These are phyloP conservation scores for Pagrus major DNA, from an alignment of 2,113 vertebrate species.

Conservation along the genomic window DNA sequence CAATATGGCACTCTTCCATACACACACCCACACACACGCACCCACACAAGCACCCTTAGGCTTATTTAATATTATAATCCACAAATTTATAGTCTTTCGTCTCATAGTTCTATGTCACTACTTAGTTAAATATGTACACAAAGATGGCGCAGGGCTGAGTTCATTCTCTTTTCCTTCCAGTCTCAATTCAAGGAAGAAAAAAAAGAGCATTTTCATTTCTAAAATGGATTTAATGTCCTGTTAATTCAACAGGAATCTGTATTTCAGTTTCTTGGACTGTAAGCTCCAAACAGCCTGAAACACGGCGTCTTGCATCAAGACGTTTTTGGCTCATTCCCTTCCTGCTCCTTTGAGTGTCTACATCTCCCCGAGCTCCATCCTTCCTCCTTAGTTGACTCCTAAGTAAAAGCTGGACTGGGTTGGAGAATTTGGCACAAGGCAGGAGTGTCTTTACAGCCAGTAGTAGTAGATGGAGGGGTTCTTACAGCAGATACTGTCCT, in stretches of 20 bases:
- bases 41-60: constrained; percentile 5
- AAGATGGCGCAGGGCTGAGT: constrained; percentile 4
- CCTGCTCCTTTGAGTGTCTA: not conserved
- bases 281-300: constrained; percentile 20
- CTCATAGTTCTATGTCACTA: constrained; percentile 56
- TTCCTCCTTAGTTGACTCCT: not conserved
- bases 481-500: constrained; percentile 42
- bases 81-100: constrained; percentile 54
- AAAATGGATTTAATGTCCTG: constrained; percentile 1
- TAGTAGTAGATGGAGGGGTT: constrained; percentile 12
- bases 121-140: constrained; percentile 75
- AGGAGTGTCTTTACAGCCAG: constrained; percentile 24
- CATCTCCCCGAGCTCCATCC: not conserved
- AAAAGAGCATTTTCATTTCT: not conserved
- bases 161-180: constrained; percentile 5
- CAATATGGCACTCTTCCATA: constrained; percentile 46
- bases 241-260: constrained; percentile 6
- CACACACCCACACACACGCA: constrained; percentile 2
- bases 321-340: constrained; percentile 1
- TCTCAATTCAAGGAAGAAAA: constrained; percentile 7
- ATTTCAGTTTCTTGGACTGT: constrained; percentile 15
- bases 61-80: constrained; percentile 78
- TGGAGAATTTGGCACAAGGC: constrained; percentile 29
- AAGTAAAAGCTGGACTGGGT: not conserved
- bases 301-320: not conserved